A percentile compares a stretch with the other conserved stretches of the same genome.
Conservation (phyloP, 92 coral and sea anemone genomes). For the Diadumene lineata region DNA sequence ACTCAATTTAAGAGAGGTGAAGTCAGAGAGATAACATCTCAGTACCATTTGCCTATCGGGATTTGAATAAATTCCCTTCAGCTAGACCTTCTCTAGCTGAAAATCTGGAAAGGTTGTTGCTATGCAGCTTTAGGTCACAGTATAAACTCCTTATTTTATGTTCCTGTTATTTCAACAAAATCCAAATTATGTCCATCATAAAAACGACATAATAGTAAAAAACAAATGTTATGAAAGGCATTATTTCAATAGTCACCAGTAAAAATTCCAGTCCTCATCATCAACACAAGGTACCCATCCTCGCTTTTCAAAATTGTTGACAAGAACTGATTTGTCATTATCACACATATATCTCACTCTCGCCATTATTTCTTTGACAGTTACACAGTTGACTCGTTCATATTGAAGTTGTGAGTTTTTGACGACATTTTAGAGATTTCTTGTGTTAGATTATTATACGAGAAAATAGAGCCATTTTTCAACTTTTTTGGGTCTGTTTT, state of each 20-base stretch:
- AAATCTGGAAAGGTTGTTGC: no score
- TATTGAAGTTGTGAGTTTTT: background rate
- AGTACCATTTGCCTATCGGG: no score
- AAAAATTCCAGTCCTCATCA: constrained; percentile 99
- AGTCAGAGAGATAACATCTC: no score
- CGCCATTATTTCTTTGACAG: constrained; percentile 40
- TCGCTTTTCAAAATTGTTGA: constrained; percentile 98
- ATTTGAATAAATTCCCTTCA: no score
- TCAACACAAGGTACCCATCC: constrained; percentile 96
- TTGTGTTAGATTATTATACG: background rate
- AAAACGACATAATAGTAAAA: no score
- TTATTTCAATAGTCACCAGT: constrained; percentile 64
- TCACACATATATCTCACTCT: constrained; percentile 87
- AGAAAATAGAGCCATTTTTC: background rate
- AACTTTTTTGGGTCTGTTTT: background rate
- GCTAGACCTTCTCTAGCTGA: no score
- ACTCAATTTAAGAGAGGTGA: no score
- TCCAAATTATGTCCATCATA: no score
- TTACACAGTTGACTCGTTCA: background rate
- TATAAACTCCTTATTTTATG: no score
- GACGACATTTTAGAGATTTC: background rate
- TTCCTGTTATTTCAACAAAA: no score
- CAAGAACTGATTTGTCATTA: constrained; percentile 88
- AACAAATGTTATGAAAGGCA: no score
- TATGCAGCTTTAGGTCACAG: no score